Conservation (phyloP, 2,113 vertebrate species). For the Grantiella picta region DNA sequence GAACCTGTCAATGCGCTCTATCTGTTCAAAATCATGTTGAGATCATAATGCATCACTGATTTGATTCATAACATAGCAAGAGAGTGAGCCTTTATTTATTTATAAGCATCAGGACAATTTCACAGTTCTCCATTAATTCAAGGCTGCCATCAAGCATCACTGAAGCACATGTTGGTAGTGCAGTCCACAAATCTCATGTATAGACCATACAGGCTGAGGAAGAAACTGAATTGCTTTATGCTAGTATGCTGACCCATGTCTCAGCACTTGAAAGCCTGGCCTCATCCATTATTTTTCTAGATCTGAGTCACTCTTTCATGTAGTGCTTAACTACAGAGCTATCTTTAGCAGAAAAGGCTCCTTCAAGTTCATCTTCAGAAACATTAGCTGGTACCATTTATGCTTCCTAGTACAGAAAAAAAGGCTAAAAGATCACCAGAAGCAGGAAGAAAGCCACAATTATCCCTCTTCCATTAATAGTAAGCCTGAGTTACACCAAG, state of each 20-base stretch:
- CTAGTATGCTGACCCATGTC: neutral
- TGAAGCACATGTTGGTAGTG: neutral
- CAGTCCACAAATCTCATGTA: neutral
- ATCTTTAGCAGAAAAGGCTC: neutral
- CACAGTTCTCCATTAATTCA: neutral
- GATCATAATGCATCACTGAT: neutral
- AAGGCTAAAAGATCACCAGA: neutral
- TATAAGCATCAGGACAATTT: neutral
- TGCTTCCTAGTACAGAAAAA: neutral
- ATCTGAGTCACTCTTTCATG: neutral
- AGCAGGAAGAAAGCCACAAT: neutral
- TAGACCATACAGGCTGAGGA: neutral
- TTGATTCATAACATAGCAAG: neutral
- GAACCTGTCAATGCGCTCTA: slow-evolving; percentile 89
- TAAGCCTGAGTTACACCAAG: neutral
- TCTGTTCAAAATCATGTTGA: slow-evolving; percentile 64
- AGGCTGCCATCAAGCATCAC: neutral
- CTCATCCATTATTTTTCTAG: neutral
- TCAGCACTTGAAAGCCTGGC: neutral
- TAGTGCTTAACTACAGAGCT: neutral
- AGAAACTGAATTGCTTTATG: neutral
- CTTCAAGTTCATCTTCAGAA: neutral
- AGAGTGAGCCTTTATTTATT: neutral
- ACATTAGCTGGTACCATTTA: neutral
- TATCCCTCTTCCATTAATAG: neutral